Evolutionary conservation across 2,113 vertebrate species (phyloP).

Genomic region (Colinus virginianus): DNA sequence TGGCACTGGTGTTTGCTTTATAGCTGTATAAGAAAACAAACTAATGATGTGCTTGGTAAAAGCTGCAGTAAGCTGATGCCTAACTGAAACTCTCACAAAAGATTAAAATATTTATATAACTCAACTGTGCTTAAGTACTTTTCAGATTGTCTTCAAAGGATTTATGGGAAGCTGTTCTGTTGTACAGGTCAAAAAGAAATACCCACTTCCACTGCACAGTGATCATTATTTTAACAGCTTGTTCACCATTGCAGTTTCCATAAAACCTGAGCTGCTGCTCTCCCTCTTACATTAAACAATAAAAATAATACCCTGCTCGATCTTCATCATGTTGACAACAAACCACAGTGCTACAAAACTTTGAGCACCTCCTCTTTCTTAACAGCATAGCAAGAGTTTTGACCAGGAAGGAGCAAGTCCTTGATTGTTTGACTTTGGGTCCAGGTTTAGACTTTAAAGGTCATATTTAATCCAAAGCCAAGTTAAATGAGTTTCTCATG

Average conservation of each 20-base stretch:
- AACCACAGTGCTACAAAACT: neutral
- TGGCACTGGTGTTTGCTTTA: conserved; percentile 21
- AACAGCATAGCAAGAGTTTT: neutral
- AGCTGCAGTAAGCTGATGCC: conserved; percentile 4
- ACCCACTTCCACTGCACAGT: neutral
- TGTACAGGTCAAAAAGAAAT: neutral
- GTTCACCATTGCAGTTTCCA: neutral
- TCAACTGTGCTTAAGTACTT: conserved; percentile 50
- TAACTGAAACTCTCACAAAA: conserved; percentile 35
- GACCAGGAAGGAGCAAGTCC: neutral
- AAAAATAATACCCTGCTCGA: neutral
- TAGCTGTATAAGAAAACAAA: conserved; percentile 5
- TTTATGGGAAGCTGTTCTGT: conserved; percentile 29
- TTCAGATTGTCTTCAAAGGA: conserved; percentile 51
- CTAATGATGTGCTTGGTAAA: conserved; percentile 25
- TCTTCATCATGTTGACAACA: neutral
- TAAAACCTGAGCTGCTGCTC: conserved; percentile 19
- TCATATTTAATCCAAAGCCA: conserved; percentile 56
- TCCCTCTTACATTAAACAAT: conserved; percentile 5
- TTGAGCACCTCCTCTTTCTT: neutral
- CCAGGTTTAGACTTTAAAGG: conserved; percentile 45
- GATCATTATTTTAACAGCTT: neutral
- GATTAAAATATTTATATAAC: conserved; percentile 71
- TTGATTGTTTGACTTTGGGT: conserved; percentile 17
- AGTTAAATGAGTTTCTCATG: conserved; percentile 10